Evolutionary conservation across 2,888 invertebrate genomes (phyloP).

Genomic region (Lasioglossum morio): DNA sequence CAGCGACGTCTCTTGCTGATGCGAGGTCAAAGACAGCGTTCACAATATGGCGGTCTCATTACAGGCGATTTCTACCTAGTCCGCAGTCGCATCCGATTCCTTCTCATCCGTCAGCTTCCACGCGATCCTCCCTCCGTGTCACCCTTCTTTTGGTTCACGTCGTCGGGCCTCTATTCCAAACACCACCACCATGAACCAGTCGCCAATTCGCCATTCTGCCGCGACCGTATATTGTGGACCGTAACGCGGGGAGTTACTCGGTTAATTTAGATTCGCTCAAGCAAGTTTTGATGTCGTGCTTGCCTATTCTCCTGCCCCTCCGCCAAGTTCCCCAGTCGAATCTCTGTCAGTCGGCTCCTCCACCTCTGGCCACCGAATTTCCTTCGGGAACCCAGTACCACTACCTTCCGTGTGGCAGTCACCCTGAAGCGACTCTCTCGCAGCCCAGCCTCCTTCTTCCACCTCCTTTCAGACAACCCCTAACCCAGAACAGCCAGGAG

Average conservation of each 20-base stretch:
- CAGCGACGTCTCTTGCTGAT: not conserved
- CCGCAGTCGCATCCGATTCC: constrained; percentile 24
- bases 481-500: constrained; percentile 40
- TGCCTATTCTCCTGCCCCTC: constrained; percentile 62
- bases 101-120: constrained; percentile 17
- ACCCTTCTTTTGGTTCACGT: constrained; percentile 12
- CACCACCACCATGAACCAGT: constrained; percentile 57
- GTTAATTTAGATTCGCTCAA: constrained; percentile 81
- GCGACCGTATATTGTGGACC: constrained; percentile 68
- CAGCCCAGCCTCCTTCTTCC: constrained; percentile 39
- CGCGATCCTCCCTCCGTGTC: constrained; percentile 10
- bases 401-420: constrained; percentile 54
- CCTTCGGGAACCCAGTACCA: constrained; percentile 54
- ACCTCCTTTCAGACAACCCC: constrained; percentile 43
- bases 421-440: constrained; percentile 44
- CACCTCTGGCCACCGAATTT: constrained; percentile 50
- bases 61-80: constrained; percentile 19
- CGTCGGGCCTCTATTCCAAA: constrained; percentile 56
- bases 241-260: constrained; percentile 79
- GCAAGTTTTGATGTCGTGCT: constrained; percentile 81
- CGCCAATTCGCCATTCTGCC: constrained; percentile 66
- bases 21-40: not conserved
- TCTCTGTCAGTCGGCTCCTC: constrained; percentile 62
- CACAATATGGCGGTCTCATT: not conserved
- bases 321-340: constrained; percentile 52